Evolutionary conservation across 2,113 vertebrate species (phyloP).

Genomic region (Centropus bengalensis): DNA sequence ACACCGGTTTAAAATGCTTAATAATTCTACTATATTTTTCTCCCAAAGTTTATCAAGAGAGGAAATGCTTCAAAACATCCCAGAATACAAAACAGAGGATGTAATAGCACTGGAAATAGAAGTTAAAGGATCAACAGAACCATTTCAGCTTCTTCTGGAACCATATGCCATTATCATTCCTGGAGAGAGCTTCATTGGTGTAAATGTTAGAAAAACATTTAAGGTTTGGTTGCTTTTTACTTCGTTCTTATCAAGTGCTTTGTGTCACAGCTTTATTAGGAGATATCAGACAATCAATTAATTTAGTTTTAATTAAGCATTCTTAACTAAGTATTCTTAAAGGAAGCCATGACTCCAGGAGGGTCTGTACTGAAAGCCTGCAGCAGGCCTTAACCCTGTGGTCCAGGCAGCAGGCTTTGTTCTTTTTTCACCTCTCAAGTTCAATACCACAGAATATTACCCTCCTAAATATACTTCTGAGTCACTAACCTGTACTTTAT

Average conservation of each 20-base stretch:
- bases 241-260: not conserved
- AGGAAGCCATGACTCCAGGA: not conserved
- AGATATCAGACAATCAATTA: not conserved
- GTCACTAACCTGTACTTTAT: not conserved
- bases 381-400: not conserved
- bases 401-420: not conserved
- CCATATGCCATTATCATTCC: conserved; percentile 87
- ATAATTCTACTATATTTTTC: not conserved
- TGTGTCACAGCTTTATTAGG: not conserved
- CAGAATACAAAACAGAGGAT: conserved; percentile 57
- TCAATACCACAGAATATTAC: not conserved
- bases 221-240: conserved; percentile 76
- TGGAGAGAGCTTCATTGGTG: conserved; percentile 83
- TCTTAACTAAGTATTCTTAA: not conserved
- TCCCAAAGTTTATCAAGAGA: conserved; percentile 62
- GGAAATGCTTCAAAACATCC: not conserved
- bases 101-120: conserved; percentile 87
- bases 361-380: not conserved
- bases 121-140: conserved; percentile 85
- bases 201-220: conserved; percentile 80
- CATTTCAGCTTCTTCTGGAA: conserved; percentile 85
- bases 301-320: not conserved
- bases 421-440: not conserved
- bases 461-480: not conserved
- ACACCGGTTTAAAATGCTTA: not conserved